Conservation (phyloP, 2,797 vertebrate species). For the Dallia pectoralis region DNA sequence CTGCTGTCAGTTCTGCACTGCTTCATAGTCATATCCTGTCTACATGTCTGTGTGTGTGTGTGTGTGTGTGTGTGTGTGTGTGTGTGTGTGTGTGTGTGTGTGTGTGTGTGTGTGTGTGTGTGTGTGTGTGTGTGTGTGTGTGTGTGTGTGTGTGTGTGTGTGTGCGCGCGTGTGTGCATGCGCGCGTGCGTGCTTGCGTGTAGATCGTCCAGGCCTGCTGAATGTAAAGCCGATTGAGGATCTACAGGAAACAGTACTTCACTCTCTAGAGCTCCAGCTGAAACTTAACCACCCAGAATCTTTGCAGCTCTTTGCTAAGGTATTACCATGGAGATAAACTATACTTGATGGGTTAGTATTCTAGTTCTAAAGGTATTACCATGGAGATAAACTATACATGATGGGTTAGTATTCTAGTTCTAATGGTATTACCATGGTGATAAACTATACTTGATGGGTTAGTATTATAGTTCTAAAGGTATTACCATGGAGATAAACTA, state of each 20-base stretch:
- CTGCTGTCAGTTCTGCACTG: neutral
- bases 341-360: neutral
- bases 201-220: conserved; percentile 94
- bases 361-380: neutral
- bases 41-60: neutral
- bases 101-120: neutral
- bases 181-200: neutral
- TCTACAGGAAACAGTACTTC: conserved; percentile 93
- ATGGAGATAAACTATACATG: too few species aligned
- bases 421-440: too few species aligned
- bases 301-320: conserved; percentile 93
- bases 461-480: too few species aligned
- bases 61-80: neutral
- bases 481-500: neutral
- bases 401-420: neutral
- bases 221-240: conserved; percentile 97
- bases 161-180: neutral
- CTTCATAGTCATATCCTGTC: neutral
- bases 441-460: too few species aligned
- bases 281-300: conserved; percentile 94
- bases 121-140: neutral
- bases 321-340: neutral
- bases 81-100: neutral
- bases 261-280: conserved; percentile 94
- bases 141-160: neutral